Evolutionary conservation across 2,797 vertebrate species (phyloP), one percentile per base, ranked within the genome.

Genomic region (Scarus forsteni): DNA sequence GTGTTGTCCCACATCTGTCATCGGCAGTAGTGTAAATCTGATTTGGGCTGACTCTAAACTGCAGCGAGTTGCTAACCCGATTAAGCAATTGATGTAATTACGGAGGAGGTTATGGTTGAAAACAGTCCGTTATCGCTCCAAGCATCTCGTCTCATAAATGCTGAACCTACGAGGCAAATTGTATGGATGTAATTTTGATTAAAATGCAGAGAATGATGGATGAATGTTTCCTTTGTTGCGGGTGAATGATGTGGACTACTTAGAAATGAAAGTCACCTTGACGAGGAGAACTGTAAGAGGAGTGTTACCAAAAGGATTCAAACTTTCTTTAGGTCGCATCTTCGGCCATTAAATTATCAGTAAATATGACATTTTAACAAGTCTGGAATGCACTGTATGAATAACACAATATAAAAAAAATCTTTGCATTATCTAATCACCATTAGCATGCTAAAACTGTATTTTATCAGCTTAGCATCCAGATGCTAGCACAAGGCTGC

Each of bases 191-290:
- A 50, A 56, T 73, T 71, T 56, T 38, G 75, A 83, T 80, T 43
- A 75, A 72, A 54, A 55, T 42, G 44, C 13, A 8, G 60, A 63
- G 36, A 39, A 14, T 44, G 53, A 38, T 6, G 45, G 56, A 70
- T 90, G 85, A 93, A 92, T 89, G 89, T 92, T 86, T 84, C 62
- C 89, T 90, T 91, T 92, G 89, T 90, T 84, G 51, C 36, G 55
- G 66, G 68, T 9, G 7, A 64, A 65, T 52, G 58, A 74, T 46
- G 36, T 53, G 62, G 63, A 60, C 42, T 3, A 40, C 46, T 73
- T 53, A 7, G 15, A 46, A n/a, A 57, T 44, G 51, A 89, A 91
- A 77, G 90, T 90, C 90, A 92, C 89, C 87, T 92, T 90, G 81
- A 79, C 62, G 50, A 15, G 53, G 76, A 50, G 48, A 36, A 56